Evolutionary conservation across 2,797 vertebrate genomes (phyloP).

Genomic region (Onychomys torridus): DNA sequence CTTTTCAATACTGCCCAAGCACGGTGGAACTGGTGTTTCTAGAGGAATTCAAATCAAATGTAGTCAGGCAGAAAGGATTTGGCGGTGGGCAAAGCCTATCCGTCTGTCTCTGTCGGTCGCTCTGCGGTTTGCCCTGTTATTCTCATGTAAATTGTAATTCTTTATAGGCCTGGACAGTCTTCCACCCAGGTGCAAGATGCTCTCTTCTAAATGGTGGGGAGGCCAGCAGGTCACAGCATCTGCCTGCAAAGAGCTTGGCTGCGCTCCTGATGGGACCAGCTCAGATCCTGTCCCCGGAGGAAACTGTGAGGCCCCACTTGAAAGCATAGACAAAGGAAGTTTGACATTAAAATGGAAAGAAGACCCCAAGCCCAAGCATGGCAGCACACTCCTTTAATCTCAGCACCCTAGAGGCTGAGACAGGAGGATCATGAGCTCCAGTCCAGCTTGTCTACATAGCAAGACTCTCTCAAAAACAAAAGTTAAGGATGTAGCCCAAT

Average conservation of each 20-base stretch:
- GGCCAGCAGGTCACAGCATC: not conserved
- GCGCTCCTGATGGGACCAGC: fast-evolving
- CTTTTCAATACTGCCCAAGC: slow-evolving; percentile 86
- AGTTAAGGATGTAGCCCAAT: too few relatives aligned
- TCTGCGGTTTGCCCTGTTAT: slow-evolving; percentile 76
- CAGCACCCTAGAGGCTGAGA: not conserved
- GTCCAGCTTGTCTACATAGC: not conserved
- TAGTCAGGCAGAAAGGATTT: slow-evolving; percentile 85
- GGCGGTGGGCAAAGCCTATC: slow-evolving; percentile 81
- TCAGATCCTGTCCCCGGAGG: not conserved
- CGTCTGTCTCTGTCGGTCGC: too few relatives aligned
- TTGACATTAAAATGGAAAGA: not conserved
- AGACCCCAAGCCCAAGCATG: too few relatives aligned
- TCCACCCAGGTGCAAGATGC: not conserved
- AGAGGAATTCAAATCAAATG: slow-evolving; percentile 87
- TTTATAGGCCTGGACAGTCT: slow-evolving; percentile 78
- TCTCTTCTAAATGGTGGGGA: not conserved
- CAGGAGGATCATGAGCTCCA: not conserved
- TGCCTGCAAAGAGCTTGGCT: not conserved
- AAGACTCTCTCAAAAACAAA: not conserved
- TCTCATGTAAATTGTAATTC: slow-evolving; percentile 84
- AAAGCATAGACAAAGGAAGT: not conserved
- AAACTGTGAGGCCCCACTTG: not conserved
- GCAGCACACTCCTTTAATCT: not conserved
- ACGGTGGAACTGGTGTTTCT: slow-evolving; percentile 83